Evolutionary conservation across 2,797 vertebrate genomes (phyloP).

Genomic region (Dipus sagitta): DNA sequence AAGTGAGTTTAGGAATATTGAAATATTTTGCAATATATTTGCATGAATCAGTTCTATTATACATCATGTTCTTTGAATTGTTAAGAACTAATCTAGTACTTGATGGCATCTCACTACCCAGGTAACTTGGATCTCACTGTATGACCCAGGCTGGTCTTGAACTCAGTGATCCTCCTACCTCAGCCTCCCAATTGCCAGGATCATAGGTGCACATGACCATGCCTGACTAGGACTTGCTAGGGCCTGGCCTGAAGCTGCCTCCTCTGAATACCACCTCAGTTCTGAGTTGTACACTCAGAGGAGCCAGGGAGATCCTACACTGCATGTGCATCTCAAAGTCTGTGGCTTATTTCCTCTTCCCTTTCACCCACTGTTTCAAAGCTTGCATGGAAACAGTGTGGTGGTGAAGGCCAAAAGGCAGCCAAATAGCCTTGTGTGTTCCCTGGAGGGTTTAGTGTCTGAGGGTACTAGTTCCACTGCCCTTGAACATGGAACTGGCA

Average conservation of each 20-base stretch:
- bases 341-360: neutral
- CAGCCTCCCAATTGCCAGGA: too few relatives aligned
- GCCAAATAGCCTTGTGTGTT: too few relatives aligned
- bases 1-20: neutral
- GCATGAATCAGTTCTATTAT: neutral
- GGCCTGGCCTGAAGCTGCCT: neutral
- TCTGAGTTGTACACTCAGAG: neutral
- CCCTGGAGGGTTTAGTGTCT: neutral
- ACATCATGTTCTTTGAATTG: neutral
- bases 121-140: too few relatives aligned
- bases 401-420: too few relatives aligned
- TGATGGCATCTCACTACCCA: neutral
- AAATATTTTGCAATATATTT: neutral
- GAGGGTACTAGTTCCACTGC: neutral
- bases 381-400: neutral
- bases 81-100: neutral
- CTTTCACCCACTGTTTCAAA: neutral
- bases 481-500: neutral
- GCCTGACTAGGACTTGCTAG: too few relatives aligned
- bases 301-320: neutral
- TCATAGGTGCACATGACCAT: too few relatives aligned
- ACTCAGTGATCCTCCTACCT: too few relatives aligned
- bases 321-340: neutral
- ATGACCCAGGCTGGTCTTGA: too few relatives aligned
- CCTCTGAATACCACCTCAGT: neutral